Evolutionary conservation across 1,140 invertebrate genomes (phyloP), one percentile per base, ranked within the genome.

Genomic region (Diorhabda elongata): DNA sequence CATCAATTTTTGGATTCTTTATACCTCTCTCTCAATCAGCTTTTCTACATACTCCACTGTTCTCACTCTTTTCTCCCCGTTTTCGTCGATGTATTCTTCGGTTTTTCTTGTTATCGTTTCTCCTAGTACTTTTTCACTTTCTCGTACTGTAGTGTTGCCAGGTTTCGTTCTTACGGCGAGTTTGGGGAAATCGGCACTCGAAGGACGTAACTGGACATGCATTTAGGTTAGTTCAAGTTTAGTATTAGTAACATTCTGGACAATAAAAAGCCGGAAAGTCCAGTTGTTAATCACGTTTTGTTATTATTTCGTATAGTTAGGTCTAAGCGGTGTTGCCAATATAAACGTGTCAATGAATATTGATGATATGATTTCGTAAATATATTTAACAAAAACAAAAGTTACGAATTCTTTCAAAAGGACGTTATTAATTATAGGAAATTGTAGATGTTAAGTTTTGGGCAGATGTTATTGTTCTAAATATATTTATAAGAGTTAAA

Each of bases 1-100:
- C 60, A 58, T 58, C 58, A 52, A 52, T 52, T 52, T 52, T 52
- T 52, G 42, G 65, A 62, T 64, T 66, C 66, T 71, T 26, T 81
- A 79, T 93, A 96, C 93, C 93, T 96, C 93, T 88, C 91, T 93
- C 84, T 96, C 93, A 84, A 96, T 93, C 82, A 94, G 89, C 88
- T 95, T 95, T 87, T 96, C 93, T 84, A 95, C 91, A 85, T 94
- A 92, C 87, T 95, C 92, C 81, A 95, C 88, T 67, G 94, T 96
- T 85, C 92, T 87, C 74, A 96, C 88, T 83, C 90, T 90, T 81
- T 88, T 88, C 82, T 92, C 90, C 75, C 93, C 93, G 70, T 92
- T 93, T 76, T 93, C 92, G 83, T 94, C 93, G 75, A 92, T 82
- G 83, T 92, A 93, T 82, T 95, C 93, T 84, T 95, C 92, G 66